A percentile compares a stretch with the other conserved stretches of the same genome.
Evolutionary conservation across 1,140 invertebrate genomes (phyloP).

Genomic region (Pollicipes pollicipes): DNA sequence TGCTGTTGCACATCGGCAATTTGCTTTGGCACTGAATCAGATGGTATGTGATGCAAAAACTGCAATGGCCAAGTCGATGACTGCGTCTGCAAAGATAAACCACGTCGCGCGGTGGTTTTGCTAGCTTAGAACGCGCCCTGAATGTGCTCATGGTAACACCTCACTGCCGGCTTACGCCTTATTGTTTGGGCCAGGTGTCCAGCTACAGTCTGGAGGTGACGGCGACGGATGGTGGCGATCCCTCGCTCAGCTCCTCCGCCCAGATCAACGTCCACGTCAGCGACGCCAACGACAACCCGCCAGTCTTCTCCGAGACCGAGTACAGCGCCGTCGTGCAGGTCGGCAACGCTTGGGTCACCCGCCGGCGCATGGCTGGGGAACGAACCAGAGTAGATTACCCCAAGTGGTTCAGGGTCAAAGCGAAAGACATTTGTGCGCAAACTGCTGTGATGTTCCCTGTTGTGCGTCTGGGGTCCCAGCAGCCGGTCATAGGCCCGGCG

Average conservation of each 20-base stretch:
- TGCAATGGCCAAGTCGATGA: too few relatives aligned
- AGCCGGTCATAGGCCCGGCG: too few relatives aligned
- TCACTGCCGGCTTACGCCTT: constrained; percentile 4
- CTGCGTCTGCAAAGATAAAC: too few relatives aligned
- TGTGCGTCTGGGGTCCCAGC: too few relatives aligned
- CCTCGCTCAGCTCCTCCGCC: constrained; percentile 50
- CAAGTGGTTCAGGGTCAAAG: background rate
- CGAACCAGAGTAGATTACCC: background rate
- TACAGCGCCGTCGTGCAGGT: constrained; percentile 57
- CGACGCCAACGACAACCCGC: constrained; percentile 79
- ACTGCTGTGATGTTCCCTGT: constrained; percentile 6
- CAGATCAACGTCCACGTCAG: constrained; percentile 58
- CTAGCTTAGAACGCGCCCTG: too few relatives aligned
- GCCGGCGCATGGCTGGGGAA: background rate
- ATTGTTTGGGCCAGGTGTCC: constrained; percentile 55
- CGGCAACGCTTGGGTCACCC: constrained; percentile 17
- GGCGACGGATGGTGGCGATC: constrained; percentile 58
- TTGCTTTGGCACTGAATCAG: background rate
- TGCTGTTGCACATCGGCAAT: background rate
- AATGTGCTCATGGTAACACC: too few relatives aligned
- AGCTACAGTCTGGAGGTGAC: constrained; percentile 57
- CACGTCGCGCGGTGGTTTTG: too few relatives aligned
- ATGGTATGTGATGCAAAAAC: background rate
- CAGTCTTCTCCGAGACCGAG: constrained; percentile 53
- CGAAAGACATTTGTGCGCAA: constrained; percentile 6